These are phyloP conservation scores for Porites lutea DNA, from an alignment of 64 coral and sea anemone species.

Conservation along the genomic window DNA sequence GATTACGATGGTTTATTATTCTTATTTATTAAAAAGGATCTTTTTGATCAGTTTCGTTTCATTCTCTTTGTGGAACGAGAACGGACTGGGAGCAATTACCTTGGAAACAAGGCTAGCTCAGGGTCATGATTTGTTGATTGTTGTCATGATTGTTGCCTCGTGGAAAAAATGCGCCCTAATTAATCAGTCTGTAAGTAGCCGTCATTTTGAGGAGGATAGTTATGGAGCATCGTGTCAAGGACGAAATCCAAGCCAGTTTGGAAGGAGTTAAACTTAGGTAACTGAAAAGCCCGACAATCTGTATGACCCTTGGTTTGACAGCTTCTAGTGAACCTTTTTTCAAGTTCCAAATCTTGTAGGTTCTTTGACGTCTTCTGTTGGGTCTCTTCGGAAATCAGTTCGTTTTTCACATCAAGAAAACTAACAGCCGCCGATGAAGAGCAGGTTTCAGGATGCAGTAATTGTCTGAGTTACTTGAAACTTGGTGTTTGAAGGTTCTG, in stretches of 20 bases:
- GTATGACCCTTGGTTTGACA: no score
- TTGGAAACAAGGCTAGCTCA: background rate
- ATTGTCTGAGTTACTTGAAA: background rate
- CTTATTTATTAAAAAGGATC: no score
- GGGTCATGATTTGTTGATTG: background rate
- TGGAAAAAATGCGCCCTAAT: background rate
- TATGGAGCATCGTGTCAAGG: constrained; percentile 14
- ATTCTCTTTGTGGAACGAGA: background rate
- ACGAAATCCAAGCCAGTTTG: constrained; percentile 22
- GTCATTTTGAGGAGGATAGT: background rate
- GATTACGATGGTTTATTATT: background rate
- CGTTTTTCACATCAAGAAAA: background rate
- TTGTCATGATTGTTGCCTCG: background rate
- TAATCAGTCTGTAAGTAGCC: background rate
- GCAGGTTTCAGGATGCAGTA: background rate
- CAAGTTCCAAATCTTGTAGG: background rate
- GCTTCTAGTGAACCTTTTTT: background rate
- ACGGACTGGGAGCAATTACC: background rate
- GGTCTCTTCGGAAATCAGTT: background rate
- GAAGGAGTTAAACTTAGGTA: no score
- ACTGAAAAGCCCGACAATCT: no score
- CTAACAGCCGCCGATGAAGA: background rate
- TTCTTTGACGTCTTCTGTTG: background rate
- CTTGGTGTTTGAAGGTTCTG: background rate
- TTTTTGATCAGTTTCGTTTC: no score